Evolutionary conservation across 2,113 vertebrate species (phyloP), one percentile per base, ranked within the genome.

Genomic region (Cottus gobio): DNA sequence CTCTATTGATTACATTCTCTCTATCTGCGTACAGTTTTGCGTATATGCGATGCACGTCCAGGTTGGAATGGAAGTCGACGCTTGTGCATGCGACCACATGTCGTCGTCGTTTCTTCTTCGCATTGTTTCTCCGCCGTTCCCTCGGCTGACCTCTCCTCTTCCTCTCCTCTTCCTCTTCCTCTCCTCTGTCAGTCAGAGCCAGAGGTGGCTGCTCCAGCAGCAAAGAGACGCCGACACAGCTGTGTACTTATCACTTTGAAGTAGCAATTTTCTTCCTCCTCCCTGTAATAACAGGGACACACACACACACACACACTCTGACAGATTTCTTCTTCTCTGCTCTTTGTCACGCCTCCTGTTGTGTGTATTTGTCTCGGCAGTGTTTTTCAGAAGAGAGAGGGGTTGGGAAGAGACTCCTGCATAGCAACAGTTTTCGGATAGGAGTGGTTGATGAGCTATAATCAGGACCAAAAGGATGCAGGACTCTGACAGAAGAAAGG

Each of bases 371-470:
- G 82, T 72, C 42, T 71, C 52, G 0, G 34, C 60, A 30, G 76
- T 44, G 36, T 69, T 74, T 69, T 76, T 36, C 39, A 34, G 24
- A 60, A 31, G 34, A 44, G 52, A 18, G 16, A 30, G 58, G 20
- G 42, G 36, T 34, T 65, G 63, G 48, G 62, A 46, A 76, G 79
- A 61, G 57, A 73, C 70, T 71, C 62, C 76, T 83, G 75, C 86
- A 50, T 90, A 82, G 88, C 88, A 88, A 90, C 88, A 82, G 75
- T 48, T 79, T 75, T 54, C 9, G 20, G 26, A 1, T 61, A 46
- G 22, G 63, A 24, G 54, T 11, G 15, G 44, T 18, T 28, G 10
- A 44, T 7, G 31, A 75, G 65, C 64, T 57, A 36, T 58, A 60
- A 72, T 79, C 26, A 52, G 50, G 42, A 42, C 46, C 7, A 18